Evolutionary conservation across 2,797 vertebrate genomes (phyloP).

Genomic region (Choloepus didactylus): DNA sequence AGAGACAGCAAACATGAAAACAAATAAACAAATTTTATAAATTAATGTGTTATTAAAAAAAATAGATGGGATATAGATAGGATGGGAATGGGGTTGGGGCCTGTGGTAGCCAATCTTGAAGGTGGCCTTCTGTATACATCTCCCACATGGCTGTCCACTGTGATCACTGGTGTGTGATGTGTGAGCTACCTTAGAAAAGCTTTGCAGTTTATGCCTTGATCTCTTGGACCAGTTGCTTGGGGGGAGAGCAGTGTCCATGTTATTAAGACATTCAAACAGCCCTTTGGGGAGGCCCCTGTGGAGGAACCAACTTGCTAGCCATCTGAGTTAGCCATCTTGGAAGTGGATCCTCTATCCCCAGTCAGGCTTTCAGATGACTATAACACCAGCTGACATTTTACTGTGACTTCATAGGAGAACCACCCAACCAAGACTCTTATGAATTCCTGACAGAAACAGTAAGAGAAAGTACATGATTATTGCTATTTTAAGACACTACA

Average conservation of each 20-base stretch:
- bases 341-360: neutral
- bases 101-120: neutral
- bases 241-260: neutral
- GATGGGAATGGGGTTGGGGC: neutral
- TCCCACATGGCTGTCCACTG: neutral
- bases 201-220: neutral
- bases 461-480: neutral
- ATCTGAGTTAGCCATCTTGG: neutral
- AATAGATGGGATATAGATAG: neutral
- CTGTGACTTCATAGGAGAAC: neutral
- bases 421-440: neutral
- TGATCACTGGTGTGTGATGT: neutral
- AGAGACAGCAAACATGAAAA: neutral
- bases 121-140: neutral
- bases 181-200: neutral
- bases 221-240: neutral
- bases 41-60: neutral
- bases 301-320: neutral
- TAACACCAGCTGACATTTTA: neutral
- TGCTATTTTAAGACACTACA: conserved; percentile 27
- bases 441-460: conserved; percentile 11
- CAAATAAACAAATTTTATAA: neutral
- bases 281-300: neutral
- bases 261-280: neutral
- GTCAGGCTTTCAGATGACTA: neutral